Conservation (phyloP, 1,140 invertebrate genomes). For the Bacillus rossius region DNA sequence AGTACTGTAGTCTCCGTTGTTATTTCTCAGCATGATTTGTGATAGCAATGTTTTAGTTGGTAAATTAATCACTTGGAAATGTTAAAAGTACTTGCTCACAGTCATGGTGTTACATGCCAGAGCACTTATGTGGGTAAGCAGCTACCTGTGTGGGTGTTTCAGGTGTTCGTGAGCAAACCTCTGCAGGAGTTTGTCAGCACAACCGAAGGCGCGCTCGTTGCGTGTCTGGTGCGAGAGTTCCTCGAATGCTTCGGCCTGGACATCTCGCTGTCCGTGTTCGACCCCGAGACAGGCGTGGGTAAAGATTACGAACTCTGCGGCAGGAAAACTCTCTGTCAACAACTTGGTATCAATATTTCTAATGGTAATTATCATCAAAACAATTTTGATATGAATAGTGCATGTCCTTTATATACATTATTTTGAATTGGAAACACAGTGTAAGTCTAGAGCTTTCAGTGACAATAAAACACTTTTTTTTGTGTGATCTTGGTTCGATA, state of each 20-base stretch:
- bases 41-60: too few species aligned
- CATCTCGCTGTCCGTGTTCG: constrained; percentile 62
- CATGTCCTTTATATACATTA: background rate
- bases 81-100: too few species aligned
- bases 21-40: too few species aligned
- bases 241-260: constrained; percentile 64
- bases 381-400: background rate
- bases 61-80: too few species aligned
- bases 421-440: too few species aligned
- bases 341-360: constrained; percentile 44
- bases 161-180: constrained; percentile 50
- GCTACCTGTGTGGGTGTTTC: constrained; percentile 19
- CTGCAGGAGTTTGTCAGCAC: constrained; percentile 56
- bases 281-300: constrained; percentile 58
- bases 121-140: too few species aligned
- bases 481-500: too few species aligned
- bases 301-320: constrained; percentile 48
- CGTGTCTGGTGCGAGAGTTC: constrained; percentile 63
- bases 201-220: constrained; percentile 54
- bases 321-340: constrained; percentile 48
- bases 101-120: too few species aligned
- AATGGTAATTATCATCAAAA: constrained; percentile 5
- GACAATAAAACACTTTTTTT: too few species aligned
- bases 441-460: too few species aligned
- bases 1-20: too few species aligned